phyloP scores from a whole-genome alignment of 2,888 invertebrate genomes.

The Orthosia gothica region DNA sequence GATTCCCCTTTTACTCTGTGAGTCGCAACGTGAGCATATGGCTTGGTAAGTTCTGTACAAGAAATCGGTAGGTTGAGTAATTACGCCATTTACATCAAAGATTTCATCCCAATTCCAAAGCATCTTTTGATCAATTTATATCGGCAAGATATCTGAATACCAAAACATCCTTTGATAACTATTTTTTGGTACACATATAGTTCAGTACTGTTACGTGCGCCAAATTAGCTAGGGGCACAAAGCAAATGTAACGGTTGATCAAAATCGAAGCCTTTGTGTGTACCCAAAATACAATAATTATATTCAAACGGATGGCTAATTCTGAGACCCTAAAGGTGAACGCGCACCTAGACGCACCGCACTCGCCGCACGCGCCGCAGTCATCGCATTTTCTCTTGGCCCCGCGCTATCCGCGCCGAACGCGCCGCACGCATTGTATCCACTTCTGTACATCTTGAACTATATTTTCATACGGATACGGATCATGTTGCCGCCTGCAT shows the following conservation, averaged over 20 bases:
- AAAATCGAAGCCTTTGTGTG: slow-evolving; percentile 29
- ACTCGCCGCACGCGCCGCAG: no score
- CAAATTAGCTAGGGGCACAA: slow-evolving; percentile 48
- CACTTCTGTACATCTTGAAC: no score
- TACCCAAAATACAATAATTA: slow-evolving; percentile 12
- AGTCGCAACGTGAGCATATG: no score
- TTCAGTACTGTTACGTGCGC: slow-evolving; percentile 36
- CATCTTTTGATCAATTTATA: slow-evolving; percentile 35
- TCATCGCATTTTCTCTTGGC: no score
- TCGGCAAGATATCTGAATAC: slow-evolving; percentile 13
- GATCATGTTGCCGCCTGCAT: no score
- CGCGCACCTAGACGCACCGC: no score
- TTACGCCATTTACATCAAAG: slow-evolving; percentile 37
- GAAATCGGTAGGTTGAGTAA: background rate
- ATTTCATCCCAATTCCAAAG: slow-evolving; percentile 10
- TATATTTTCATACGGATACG: no score
- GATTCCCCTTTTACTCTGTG: no score
- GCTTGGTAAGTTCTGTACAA: background rate
- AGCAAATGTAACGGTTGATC: slow-evolving; percentile 45
- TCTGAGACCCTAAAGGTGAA: slow-evolving; percentile 34
- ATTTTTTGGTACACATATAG: slow-evolving; percentile 26
- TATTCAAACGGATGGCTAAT: slow-evolving; percentile 19
- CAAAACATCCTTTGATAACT: slow-evolving; percentile 34
- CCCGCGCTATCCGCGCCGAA: no score
- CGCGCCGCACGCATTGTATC: no score